phyloP scores from a whole-genome alignment of 2,888 invertebrate species.

The Coelogynopora nodosa region DNA sequence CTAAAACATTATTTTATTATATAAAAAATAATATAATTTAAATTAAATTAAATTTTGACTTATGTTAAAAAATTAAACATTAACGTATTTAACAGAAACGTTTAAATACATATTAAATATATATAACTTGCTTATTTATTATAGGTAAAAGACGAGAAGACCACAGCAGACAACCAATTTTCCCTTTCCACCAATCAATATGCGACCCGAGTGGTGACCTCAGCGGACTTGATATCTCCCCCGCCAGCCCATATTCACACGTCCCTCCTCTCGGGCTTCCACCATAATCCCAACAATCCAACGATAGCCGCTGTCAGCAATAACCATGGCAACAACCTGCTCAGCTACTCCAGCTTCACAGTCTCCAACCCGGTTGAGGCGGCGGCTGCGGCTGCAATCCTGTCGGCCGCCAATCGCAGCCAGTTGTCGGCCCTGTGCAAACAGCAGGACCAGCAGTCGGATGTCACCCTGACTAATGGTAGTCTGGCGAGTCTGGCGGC shows the following conservation, averaged over 20 bases:
- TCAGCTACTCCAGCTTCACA: constrained; percentile 3
- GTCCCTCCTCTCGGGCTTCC: background rate
- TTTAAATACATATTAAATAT: background rate
- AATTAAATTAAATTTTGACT: too few species aligned
- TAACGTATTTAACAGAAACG: background rate
- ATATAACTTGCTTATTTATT: too few species aligned
- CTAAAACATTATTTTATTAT: too few species aligned
- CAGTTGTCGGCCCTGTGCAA: background rate
- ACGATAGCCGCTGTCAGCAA: background rate
- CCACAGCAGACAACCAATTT: background rate
- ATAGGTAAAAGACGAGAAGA: background rate
- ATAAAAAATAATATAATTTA: too few species aligned
- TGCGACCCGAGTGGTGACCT: background rate
- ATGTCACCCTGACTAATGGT: background rate
- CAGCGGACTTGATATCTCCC: background rate
- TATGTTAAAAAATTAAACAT: too few species aligned
- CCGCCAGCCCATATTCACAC: constrained; percentile 1
- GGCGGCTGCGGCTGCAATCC: background rate
- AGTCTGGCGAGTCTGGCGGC: constrained; percentile 7
- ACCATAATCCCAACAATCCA: too few species aligned
- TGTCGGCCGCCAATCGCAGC: background rate
- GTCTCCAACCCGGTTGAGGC: background rate
- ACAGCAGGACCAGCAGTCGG: background rate
- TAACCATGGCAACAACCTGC: background rate
- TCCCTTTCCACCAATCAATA: background rate